phyloP scores from a whole-genome alignment of 2,888 invertebrate genomes.

The Yponomeuta plumbellus region DNA sequence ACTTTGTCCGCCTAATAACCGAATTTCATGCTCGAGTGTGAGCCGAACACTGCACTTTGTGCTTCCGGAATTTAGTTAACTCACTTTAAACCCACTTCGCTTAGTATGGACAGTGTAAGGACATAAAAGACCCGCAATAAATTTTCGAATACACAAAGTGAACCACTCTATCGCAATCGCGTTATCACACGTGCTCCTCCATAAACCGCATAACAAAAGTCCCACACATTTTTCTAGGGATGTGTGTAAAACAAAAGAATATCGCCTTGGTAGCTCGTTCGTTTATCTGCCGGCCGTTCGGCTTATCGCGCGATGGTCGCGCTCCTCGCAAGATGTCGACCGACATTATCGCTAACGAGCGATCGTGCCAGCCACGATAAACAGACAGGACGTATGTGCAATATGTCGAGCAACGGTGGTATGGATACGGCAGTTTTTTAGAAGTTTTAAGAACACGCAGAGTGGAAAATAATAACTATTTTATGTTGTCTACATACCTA shows the following conservation, averaged over 20 bases:
- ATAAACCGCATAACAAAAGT: not conserved
- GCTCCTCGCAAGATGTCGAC: constrained; percentile 44
- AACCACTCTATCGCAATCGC: not conserved
- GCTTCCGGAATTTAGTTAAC: constrained; percentile 15
- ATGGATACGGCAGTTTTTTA: not conserved
- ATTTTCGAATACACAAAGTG: too few species aligned
- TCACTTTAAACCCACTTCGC: not conserved
- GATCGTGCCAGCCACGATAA: constrained; percentile 38
- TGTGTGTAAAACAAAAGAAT: not conserved
- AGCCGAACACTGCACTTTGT: constrained; percentile 45
- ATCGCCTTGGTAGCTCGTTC: not conserved
- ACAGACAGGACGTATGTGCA: constrained; percentile 34
- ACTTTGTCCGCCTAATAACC: constrained; percentile 70
- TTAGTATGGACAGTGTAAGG: not conserved
- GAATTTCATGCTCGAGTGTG: constrained; percentile 63
- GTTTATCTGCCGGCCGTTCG: not conserved
- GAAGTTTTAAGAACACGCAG: not conserved
- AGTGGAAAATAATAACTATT: not conserved
- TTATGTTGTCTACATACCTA: too few species aligned
- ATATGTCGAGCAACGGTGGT: constrained; percentile 1
- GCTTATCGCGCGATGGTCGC: not conserved
- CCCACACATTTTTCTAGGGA: not conserved
- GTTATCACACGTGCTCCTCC: not conserved
- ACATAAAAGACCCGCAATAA: not conserved
- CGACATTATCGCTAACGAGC: constrained; percentile 53